Evolutionary conservation across 1,140 invertebrate genomes (phyloP), one percentile per base, ranked within the genome.

Genomic region (Drosophila erecta): DNA sequence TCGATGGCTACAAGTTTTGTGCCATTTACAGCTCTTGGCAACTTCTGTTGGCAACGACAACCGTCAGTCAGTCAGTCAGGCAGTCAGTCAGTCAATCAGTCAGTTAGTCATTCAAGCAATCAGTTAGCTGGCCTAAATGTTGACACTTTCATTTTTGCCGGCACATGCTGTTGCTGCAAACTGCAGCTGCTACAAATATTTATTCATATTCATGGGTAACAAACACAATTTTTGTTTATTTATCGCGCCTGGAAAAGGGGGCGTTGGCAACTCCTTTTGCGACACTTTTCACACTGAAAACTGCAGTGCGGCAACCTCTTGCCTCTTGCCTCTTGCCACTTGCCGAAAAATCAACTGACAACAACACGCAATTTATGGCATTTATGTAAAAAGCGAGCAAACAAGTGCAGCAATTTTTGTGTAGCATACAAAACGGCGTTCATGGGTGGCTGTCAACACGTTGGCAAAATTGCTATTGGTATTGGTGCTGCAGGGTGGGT

Each of bases 351-450:
- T 54, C 79, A 86, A 75, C 66, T 81, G 74, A 71, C 83, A 86
- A 75, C 65, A 69, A 59, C 69, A 59, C 69, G 60, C 71, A 81
- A 86, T 87, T 86, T 86, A 86, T 86, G 83, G 76, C 79, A 72
- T 81, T 86, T 86, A 87, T 73, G 67, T 65, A 69, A 80, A 75
- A 79, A 58, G 41, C 53, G 40, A 70, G 64, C 55, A 51, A 74
- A 65, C 70, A 79, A 55, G 71, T 56, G 43, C 57, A 54, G 66
- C 40, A 58, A 70, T 80, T 69, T 71, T 56, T 78, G 62, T 65
- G 47, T 55, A 81, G 61, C 73, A 77, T 74, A 87, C 64, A 86
- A 79, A 78, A 64, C 60, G 79, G 50, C 47, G 41, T 44, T 65
- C 58, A 44, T 47, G 61, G 22, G 44, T 33, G 44, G 22, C 55